Conservation (phyloP, 2,797 vertebrate species). For the Lagorchestes hirsutus region DNA sequence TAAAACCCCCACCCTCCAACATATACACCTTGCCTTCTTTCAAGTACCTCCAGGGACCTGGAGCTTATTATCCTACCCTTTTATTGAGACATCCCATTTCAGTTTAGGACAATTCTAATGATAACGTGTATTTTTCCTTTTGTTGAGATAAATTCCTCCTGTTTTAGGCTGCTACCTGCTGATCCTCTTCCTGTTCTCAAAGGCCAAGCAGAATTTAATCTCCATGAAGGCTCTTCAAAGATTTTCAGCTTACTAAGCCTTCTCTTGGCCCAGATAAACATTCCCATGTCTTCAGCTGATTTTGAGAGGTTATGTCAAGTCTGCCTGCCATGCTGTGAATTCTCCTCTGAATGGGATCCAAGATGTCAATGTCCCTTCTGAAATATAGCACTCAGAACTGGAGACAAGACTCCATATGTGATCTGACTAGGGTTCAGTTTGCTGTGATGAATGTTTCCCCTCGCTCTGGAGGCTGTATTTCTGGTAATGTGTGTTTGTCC, state of each 20-base stretch:
- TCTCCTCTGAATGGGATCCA: not conserved
- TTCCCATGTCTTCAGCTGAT: not conserved
- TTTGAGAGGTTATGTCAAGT: not conserved
- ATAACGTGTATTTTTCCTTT: not conserved
- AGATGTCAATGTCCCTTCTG: not conserved
- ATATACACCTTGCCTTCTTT: not conserved
- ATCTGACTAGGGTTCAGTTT: not conserved
- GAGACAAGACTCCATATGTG: not conserved
- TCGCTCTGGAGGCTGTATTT: not conserved
- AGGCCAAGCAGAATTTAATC: not conserved
- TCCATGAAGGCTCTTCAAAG: not conserved
- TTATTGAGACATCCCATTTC: not conserved
- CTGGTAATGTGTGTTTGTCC: no score
- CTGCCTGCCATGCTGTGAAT: not conserved
- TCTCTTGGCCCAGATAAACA: not conserved
- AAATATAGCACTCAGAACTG: not conserved
- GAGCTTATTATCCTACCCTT: not conserved
- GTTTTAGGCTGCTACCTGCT: not conserved
- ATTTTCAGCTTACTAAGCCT: not conserved
- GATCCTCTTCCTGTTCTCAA: not conserved
- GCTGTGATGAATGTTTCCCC: not conserved
- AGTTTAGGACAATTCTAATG: not conserved
- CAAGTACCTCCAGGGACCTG: not conserved
- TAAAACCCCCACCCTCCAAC: not conserved
- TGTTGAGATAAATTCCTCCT: not conserved